Evolutionary conservation across 2,888 invertebrate species (phyloP), one percentile per base, ranked within the genome.

Genomic region (Macrophya alboannulata): DNA sequence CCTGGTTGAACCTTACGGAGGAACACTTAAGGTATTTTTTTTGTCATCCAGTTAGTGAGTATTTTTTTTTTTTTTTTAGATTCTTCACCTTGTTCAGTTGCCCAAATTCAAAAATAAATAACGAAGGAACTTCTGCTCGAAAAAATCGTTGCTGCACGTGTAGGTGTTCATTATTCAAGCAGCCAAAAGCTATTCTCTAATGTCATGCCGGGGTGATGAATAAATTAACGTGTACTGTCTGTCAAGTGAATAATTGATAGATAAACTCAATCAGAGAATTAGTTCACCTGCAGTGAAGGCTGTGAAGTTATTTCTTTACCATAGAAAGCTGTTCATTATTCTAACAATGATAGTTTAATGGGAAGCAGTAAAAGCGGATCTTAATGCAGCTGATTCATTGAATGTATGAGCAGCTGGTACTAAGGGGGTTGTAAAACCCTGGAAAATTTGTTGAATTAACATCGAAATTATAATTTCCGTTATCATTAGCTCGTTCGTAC

Each of bases 1-100:
- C 0, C 88, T 95, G 9, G 94, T 95, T 0, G 95, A 94, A 88
- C 95, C 95, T 0, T 94, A 94, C 87, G 95, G 95, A 84, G 95
- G 93, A 8, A 95, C 94, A 51, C 94, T 94, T 85, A 95, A 95
- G 95, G 95, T 95, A 92, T 87, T 65, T 48, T 72, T 2, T n/a
- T 40, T 9, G 72, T n/a, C 6, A 25, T 45, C 21, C 4, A 21
- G 31, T 21, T 5, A 45, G 25, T 45, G 45, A 68, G n/a, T n/a
- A n/a, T n/a, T n/a, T n/a, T n/a, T 31, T 31, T 31, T 25, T 21
- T 62, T 1, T 25, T 62, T 10, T 12, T 21, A 48, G 25, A 51
- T 31, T 25, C 6, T n/a, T 3, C 6, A 31, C 15, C 37, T 25
- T 55, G 48, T 31, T 17, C 31, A 48, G 31, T 37, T 51, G 31